phyloP scores from a whole-genome alignment of 2,888 invertebrate species.

The Dasypogon diadema region DNA sequence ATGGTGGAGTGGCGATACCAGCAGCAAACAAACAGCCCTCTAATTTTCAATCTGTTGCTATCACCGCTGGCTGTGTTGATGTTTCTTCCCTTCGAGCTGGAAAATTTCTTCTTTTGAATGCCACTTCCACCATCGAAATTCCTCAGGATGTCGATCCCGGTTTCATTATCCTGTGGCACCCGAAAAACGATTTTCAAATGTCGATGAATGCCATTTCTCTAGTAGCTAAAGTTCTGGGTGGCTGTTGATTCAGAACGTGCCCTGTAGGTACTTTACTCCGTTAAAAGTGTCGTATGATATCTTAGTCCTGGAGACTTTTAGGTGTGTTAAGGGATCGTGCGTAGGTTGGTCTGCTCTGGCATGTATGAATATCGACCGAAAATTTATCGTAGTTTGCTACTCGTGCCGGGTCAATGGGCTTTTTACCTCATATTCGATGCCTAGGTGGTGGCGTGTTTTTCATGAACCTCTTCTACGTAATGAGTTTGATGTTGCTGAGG shows the following conservation, averaged over 20 bases:
- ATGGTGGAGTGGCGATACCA: neutral
- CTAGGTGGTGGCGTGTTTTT: neutral
- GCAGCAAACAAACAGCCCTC: neutral
- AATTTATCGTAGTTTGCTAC: neutral
- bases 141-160: neutral
- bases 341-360: neutral
- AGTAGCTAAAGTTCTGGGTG: neutral
- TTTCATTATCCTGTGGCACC: neutral
- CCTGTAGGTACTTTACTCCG: neutral
- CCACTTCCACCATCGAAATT: neutral
- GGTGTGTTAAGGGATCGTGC: neutral
- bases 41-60: conserved; percentile 1
- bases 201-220: neutral
- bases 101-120: neutral
- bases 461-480: neutral
- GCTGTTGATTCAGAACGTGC: neutral
- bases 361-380: neutral
- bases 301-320: neutral
- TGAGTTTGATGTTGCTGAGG: neutral
- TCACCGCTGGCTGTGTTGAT: neutral
- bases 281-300: too few species aligned
- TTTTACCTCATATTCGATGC: neutral
- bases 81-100: neutral
- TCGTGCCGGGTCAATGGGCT: neutral
- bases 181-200: neutral